Conservation (phyloP, 2,888 invertebrate species). For the Habrosyne pyritoides region DNA sequence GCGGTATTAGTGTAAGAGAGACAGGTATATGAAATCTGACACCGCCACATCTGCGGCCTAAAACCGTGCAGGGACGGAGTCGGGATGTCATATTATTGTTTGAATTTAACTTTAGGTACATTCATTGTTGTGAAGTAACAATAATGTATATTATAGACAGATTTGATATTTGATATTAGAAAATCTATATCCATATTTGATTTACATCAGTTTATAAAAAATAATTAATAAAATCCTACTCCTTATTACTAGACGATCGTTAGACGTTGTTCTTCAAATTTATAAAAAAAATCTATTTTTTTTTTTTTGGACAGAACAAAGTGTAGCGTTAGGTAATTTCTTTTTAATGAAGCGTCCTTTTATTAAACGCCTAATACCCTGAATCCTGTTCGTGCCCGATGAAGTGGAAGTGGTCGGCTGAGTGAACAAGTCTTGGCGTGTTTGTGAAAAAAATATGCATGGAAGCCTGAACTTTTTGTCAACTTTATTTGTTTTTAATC, state of each 20-base stretch:
- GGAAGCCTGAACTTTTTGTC: conserved; percentile 17
- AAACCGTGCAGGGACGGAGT: conserved; percentile 66
- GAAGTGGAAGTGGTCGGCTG: conserved; percentile 56
- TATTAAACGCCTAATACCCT: conserved; percentile 45
- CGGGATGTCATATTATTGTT: conserved; percentile 36
- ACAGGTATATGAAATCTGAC: conserved; percentile 61
- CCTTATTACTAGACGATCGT: no score
- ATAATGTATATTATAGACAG: conserved; percentile 10
- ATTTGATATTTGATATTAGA: no score
- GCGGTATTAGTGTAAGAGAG: conserved; percentile 40
- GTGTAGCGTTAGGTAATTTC: background rate
- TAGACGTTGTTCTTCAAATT: no score
- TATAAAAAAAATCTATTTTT: no score
- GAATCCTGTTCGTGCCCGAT: conserved; percentile 53
- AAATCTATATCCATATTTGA: background rate
- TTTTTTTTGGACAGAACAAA: conserved; percentile 9
- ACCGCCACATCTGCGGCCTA: conserved; percentile 76
- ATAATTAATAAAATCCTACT: background rate
- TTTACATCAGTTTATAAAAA: background rate
- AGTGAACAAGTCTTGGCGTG: conserved; percentile 38
- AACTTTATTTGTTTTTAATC: no score
- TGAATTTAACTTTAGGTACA: conserved; percentile 8
- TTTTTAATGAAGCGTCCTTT: conserved; percentile 19
- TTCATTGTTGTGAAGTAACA: conserved; percentile 39
- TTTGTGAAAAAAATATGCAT: conserved; percentile 30